These are phyloP conservation scores for Epinotia ramella DNA, from an alignment of 2,888 invertebrate species.

Conservation along the genomic window DNA sequence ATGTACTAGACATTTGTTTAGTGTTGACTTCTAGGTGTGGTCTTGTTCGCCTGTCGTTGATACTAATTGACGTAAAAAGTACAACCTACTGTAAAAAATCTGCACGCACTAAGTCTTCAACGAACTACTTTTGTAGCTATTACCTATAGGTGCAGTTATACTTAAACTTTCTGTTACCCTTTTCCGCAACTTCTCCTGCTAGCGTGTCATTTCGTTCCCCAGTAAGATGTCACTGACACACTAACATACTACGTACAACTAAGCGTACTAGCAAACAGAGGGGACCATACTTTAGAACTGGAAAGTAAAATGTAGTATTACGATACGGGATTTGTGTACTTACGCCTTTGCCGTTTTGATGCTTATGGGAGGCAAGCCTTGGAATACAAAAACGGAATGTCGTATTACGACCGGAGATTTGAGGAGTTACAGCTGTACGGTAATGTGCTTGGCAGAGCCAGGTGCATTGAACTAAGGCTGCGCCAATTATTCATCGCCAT, in stretches of 20 bases:
- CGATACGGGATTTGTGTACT: slow-evolving; percentile 11
- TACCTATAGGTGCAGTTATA: neutral
- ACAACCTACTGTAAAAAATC: neutral
- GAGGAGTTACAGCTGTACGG: slow-evolving; percentile 17
- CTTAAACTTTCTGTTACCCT: slow-evolving; percentile 27
- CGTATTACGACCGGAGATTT: slow-evolving; percentile 9
- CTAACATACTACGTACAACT: slow-evolving; percentile 46
- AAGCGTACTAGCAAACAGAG: slow-evolving; percentile 43
- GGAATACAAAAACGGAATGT: slow-evolving; percentile 7
- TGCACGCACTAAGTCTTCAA: neutral
- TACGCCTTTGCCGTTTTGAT: slow-evolving; percentile 8
- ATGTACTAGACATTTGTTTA: no score
- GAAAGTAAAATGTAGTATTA: slow-evolving; percentile 31
- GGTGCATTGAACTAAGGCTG: slow-evolving; percentile 47
- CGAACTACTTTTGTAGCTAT: neutral
- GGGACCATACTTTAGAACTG: slow-evolving; percentile 15
- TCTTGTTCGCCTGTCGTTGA: no score
- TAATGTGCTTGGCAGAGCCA: slow-evolving; percentile 11
- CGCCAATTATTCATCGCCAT: slow-evolving; percentile 48
- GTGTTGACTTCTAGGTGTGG: no score
- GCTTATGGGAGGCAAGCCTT: neutral
- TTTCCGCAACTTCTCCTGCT: slow-evolving; percentile 34
- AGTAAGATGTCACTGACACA: slow-evolving; percentile 46
- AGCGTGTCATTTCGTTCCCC: slow-evolving; percentile 35
- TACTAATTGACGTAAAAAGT: no score